Conservation (phyloP, 2,797 vertebrate genomes). For the Phrynocephalus guinanensis region DNA sequence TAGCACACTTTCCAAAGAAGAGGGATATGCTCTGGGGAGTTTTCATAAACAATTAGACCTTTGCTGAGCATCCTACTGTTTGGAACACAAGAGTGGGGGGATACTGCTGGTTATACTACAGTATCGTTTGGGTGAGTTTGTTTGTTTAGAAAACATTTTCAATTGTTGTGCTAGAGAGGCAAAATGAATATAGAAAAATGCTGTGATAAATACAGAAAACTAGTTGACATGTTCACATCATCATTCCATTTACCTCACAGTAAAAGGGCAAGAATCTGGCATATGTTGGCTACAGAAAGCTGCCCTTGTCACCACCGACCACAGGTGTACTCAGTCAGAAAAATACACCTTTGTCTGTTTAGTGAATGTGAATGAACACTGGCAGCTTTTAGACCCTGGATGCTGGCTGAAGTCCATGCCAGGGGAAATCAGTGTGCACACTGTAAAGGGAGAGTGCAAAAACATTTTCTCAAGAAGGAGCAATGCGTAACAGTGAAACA, state of each 20-base stretch:
- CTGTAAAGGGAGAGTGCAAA: constrained; percentile 12
- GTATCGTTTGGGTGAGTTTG: constrained; percentile 7
- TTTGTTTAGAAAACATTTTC: background rate
- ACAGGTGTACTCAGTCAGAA: constrained; percentile 59
- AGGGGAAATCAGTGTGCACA: constrained; percentile 44
- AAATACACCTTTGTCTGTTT: constrained; percentile 66
- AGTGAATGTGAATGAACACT: constrained; percentile 68
- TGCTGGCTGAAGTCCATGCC: constrained; percentile 43
- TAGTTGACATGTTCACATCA: background rate
- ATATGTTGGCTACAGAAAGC: constrained; percentile 52
- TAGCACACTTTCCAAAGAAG: background rate
- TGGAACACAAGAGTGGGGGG: background rate
- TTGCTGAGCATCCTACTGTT: constrained; percentile 12
- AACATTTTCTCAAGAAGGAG: constrained; percentile 9
- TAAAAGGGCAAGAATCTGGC: constrained; percentile 29
- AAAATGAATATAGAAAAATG: background rate
- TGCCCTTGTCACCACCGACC: constrained; percentile 51
- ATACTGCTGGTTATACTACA: constrained; percentile 17
- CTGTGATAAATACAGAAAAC: constrained; percentile 11
- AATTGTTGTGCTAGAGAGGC: background rate
- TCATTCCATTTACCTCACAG: constrained; percentile 7
- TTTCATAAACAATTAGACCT: constrained; percentile 6
- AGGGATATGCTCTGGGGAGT: background rate
- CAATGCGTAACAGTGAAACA: background rate
- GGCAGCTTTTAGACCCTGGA: constrained; percentile 60